Evolutionary conservation across 2,797 vertebrate species (phyloP).

Genomic region (Monodelphis domestica): DNA sequence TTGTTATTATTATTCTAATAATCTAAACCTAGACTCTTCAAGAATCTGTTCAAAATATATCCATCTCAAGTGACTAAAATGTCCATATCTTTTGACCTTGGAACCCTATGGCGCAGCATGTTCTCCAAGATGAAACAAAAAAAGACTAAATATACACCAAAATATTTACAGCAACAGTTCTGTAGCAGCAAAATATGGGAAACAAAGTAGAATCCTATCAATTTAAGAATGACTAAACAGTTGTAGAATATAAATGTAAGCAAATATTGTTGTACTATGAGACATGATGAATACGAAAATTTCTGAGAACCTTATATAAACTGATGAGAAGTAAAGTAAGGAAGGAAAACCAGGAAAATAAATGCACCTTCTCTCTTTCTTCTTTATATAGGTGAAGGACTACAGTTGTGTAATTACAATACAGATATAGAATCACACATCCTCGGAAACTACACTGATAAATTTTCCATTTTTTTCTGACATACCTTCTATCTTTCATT

Average conservation of each 20-base stretch:
- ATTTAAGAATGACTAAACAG: neutral
- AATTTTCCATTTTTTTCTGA: neutral
- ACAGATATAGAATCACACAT: neutral
- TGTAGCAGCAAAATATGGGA: neutral
- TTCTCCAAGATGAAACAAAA: neutral
- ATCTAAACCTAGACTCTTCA: neutral
- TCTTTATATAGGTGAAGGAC: neutral
- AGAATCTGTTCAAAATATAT: neutral
- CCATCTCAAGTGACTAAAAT: neutral
- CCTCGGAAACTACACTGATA: neutral
- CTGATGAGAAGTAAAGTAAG: neutral
- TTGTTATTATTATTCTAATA: neutral
- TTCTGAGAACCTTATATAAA: neutral
- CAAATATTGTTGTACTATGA: neutral
- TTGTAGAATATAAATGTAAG: neutral
- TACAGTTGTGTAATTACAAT: no score
- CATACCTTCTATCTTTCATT: neutral
- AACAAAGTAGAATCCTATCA: neutral
- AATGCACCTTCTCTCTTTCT: neutral
- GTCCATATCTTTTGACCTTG: neutral
- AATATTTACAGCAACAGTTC: neutral
- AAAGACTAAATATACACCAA: neutral
- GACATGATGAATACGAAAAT: neutral
- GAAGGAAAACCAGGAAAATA: neutral
- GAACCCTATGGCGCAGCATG: neutral